A percentile compares a stretch with the other conserved stretches of the same genome.
phyloP scores from a whole-genome alignment of 2,113 vertebrate genomes.

The Phocoena phocoena region DNA sequence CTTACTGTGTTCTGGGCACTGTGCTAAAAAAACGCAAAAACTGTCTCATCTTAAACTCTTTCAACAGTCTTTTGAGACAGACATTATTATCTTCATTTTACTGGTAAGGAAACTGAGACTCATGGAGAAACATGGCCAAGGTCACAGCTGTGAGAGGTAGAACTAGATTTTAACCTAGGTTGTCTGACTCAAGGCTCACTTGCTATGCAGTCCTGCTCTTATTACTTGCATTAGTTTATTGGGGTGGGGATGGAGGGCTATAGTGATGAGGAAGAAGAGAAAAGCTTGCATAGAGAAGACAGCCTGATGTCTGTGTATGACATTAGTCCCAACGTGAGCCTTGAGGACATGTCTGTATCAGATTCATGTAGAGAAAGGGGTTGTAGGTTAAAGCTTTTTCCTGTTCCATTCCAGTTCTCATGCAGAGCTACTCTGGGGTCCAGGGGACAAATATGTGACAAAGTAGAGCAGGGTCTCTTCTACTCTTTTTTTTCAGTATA shows the following conservation, averaged over 20 bases:
- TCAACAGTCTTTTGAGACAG: neutral
- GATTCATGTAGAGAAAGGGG: neutral
- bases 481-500: neutral
- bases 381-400: neutral
- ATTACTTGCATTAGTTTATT: neutral
- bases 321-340: neutral
- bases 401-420: neutral
- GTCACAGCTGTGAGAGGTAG: neutral
- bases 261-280: neutral
- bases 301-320: neutral
- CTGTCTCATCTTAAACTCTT: neutral
- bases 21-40: neutral
- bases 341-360: neutral
- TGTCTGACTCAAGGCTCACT: neutral
- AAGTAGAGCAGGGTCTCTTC: neutral
- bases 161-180: neutral
- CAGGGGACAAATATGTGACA: neutral
- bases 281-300: neutral
- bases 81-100: neutral
- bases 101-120: neutral
- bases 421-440: neutral
- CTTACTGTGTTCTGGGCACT: neutral
- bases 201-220: neutral
- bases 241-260: neutral
- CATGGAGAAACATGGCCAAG: neutral